Percentiles rank a stretch among this genome's conserved stretches.
phyloP scores from a whole-genome alignment of 2,888 invertebrate genomes.

The Luperina nickerlii region DNA sequence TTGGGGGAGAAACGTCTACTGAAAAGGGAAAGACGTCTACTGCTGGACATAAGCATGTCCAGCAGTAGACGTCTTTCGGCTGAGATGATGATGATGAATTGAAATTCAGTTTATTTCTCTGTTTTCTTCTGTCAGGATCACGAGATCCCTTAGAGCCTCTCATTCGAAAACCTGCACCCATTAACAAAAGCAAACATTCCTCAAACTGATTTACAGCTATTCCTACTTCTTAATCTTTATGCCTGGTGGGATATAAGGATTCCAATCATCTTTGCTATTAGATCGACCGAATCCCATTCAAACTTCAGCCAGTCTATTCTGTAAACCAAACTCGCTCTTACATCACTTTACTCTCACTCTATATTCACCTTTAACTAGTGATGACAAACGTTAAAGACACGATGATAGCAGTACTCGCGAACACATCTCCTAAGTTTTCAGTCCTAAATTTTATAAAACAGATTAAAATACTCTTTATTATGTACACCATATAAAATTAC shows the following conservation, averaged over 20 bases:
- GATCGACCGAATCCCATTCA: not conserved
- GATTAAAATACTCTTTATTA: no score
- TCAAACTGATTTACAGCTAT: no score
- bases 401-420: not conserved
- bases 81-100: no score
- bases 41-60: no score
- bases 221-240: no score
- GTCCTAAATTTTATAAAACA: not conserved
- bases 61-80: no score
- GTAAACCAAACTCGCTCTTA: not conserved
- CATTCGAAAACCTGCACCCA: not conserved
- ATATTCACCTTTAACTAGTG: not conserved
- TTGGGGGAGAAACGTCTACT: no score
- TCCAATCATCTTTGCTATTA: not conserved
- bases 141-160: no score
- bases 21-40: no score
- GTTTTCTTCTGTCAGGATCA: not conserved
- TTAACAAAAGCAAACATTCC: no score
- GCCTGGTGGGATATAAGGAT: not conserved
- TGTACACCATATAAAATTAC: no score
- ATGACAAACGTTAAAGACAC: slow-evolving; percentile 10
- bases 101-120: not conserved
- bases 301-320: not conserved
- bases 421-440: not conserved
- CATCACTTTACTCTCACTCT: not conserved